Evolutionary conservation across 1,140 invertebrate species (phyloP).

Genomic region (Apolygus lucorum): DNA sequence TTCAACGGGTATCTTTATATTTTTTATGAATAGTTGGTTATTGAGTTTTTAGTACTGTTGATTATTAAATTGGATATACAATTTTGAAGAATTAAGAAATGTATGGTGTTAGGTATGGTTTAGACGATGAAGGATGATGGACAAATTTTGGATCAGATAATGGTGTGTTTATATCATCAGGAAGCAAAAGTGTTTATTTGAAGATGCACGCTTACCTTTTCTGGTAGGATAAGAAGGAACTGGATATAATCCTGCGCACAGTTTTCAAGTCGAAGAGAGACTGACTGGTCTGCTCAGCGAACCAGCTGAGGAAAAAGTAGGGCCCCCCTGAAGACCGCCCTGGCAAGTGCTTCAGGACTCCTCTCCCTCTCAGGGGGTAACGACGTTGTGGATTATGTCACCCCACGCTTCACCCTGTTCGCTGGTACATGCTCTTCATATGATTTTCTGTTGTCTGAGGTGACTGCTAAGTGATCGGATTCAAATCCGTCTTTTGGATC

Average conservation of each 20-base stretch:
- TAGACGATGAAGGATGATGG: too few species aligned
- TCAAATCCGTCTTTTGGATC: not conserved
- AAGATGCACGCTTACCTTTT: too few species aligned
- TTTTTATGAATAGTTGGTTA: too few species aligned
- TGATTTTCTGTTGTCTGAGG: not conserved
- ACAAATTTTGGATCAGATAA: too few species aligned
- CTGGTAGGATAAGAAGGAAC: too few species aligned
- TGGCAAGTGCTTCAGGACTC: not conserved
- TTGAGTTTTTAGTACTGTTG: too few species aligned
- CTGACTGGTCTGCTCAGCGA: not conserved
- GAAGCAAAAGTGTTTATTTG: too few species aligned
- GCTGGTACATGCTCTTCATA: not conserved
- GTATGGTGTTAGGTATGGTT: too few species aligned
- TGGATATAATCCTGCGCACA: not conserved
- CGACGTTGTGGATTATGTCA: not conserved
- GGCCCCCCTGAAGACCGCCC: not conserved
- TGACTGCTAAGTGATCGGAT: not conserved
- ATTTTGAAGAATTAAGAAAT: too few species aligned
- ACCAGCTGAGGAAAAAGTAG: not conserved
- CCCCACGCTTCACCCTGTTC: not conserved
- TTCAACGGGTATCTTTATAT: too few species aligned
- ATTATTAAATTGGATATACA: too few species aligned
- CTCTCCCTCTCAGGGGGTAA: not conserved
- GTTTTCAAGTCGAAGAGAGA: not conserved
- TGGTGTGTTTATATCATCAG: too few species aligned